phyloP scores from a whole-genome alignment of 2,888 invertebrate species.

The Octodonta nipae region DNA sequence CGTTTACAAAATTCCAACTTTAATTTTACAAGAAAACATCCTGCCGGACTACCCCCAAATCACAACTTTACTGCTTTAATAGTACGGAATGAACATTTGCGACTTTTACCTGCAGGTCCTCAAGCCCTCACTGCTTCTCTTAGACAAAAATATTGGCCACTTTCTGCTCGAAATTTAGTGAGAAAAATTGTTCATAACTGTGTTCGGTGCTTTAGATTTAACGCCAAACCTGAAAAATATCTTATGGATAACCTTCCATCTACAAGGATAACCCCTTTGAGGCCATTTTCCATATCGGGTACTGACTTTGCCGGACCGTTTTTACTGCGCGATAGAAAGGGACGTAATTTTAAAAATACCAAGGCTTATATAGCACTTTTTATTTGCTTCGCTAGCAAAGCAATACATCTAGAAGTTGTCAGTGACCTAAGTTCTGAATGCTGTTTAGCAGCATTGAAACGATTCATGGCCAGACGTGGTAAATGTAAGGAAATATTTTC shows the following conservation, averaged over 20 bases:
- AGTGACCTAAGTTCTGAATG: conserved; percentile 14
- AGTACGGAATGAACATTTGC: conserved; percentile 10
- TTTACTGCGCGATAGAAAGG: conserved; percentile 4
- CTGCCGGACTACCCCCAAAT: conserved; percentile 12
- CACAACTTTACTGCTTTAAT: conserved; percentile 12
- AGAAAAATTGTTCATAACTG: conserved; percentile 12
- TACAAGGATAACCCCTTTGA: conserved; percentile 6
- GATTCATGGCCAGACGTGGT: conserved; percentile 19
- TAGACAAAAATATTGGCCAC: conserved; percentile 16
- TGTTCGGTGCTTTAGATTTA: conserved; percentile 11
- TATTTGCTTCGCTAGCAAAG: conserved; percentile 12
- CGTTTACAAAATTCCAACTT: conserved; percentile 12
- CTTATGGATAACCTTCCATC: conserved; percentile 13
- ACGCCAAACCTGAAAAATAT: conserved; percentile 6
- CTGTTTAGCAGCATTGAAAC: conserved; percentile 15
- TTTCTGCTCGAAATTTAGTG: conserved; percentile 11
- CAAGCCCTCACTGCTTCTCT: conserved; percentile 11
- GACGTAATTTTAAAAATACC: conserved; percentile 5
- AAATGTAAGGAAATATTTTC: conserved; percentile 12
- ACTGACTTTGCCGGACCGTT: conserved; percentile 14
- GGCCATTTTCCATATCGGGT: conserved; percentile 12
- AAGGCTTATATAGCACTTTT: conserved; percentile 12
- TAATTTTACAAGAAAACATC: conserved; percentile 13
- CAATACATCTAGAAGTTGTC: conserved; percentile 20
- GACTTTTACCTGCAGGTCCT: conserved; percentile 13